Evolutionary conservation across 2,888 invertebrate genomes (phyloP).

Genomic region (Drosophila quinaria): DNA sequence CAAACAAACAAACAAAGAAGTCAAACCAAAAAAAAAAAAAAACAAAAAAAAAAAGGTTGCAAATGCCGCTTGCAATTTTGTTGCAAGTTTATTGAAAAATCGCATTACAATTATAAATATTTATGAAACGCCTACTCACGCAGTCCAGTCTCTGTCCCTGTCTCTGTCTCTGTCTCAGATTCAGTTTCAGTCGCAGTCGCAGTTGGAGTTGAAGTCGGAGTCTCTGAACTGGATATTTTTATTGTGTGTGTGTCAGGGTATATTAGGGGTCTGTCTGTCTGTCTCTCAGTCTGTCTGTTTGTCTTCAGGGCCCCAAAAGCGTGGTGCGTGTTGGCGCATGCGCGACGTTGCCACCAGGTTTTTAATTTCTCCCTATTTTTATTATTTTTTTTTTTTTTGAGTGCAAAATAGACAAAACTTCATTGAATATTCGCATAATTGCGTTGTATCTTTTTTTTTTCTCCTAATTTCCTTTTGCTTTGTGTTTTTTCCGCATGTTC

Average conservation of each 20-base stretch:
- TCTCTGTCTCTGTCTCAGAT: neutral
- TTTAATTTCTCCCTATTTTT: slow-evolving; percentile 21
- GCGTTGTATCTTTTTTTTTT: slow-evolving; percentile 33
- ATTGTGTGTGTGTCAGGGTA: slow-evolving; percentile 10
- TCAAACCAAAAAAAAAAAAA: neutral
- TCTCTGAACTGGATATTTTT: slow-evolving; percentile 27
- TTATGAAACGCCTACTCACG: slow-evolving; percentile 66
- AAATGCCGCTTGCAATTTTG: slow-evolving; percentile 60
- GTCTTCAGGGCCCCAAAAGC: slow-evolving; percentile 15
- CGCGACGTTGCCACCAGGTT: slow-evolving; percentile 55
- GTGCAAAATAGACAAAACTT: slow-evolving; percentile 48
- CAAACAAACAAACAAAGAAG: neutral
- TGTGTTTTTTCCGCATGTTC: slow-evolving; percentile 38
- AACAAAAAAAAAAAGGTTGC: slow-evolving; percentile 3
- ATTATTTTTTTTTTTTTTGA: slow-evolving; percentile 13
- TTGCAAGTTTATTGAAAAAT: slow-evolving; percentile 62
- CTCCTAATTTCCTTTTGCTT: slow-evolving; percentile 40
- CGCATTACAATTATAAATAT: slow-evolving; percentile 71
- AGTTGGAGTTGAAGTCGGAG: slow-evolving; percentile 7
- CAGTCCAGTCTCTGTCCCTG: slow-evolving; percentile 7
- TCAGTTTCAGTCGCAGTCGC: slow-evolving; percentile 4
- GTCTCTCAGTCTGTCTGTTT: slow-evolving; percentile 13
- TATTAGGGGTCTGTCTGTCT: slow-evolving; percentile 8
- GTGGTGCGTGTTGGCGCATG: slow-evolving; percentile 66
- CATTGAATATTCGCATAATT: slow-evolving; percentile 80